Evolutionary conservation across 2,888 invertebrate genomes (phyloP).

Genomic region (Loripinus fragilis): DNA sequence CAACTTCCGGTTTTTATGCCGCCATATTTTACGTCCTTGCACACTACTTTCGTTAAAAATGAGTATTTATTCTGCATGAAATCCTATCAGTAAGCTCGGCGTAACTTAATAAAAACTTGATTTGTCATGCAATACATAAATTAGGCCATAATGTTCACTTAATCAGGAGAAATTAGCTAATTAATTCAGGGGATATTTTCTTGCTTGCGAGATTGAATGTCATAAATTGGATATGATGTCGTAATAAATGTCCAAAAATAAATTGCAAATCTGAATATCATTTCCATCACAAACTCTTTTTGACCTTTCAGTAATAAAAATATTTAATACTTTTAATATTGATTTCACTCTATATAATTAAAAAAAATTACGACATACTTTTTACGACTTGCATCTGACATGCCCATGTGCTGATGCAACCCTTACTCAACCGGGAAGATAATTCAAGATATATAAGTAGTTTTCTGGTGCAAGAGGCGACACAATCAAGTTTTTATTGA

Average conservation of each 20-base stretch:
- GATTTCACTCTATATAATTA: no score
- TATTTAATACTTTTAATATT: no score
- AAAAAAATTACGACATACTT: background rate
- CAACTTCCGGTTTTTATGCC: conserved; percentile 60
- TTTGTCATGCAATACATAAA: background rate
- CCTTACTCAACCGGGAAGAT: conserved; percentile 7
- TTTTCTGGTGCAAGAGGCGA: background rate
- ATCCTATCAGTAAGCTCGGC: background rate
- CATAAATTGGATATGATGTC: conserved; percentile 19
- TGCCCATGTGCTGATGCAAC: conserved; percentile 53
- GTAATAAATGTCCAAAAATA: background rate
- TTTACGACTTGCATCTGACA: conserved; percentile 4
- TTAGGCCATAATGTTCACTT: background rate
- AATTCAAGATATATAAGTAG: background rate
- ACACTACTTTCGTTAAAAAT: conserved; percentile 22
- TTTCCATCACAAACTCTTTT: no score
- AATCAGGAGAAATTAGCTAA: background rate
- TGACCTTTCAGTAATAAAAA: no score
- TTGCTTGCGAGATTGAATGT: background rate
- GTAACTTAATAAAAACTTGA: background rate
- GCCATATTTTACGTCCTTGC: conserved; percentile 59
- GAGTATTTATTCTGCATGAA: background rate
- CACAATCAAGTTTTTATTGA: background rate
- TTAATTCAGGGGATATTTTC: background rate
- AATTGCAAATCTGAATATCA: no score